Conservation (phyloP, 2,888 invertebrate genomes). For the Sinhomidia bicolor region DNA sequence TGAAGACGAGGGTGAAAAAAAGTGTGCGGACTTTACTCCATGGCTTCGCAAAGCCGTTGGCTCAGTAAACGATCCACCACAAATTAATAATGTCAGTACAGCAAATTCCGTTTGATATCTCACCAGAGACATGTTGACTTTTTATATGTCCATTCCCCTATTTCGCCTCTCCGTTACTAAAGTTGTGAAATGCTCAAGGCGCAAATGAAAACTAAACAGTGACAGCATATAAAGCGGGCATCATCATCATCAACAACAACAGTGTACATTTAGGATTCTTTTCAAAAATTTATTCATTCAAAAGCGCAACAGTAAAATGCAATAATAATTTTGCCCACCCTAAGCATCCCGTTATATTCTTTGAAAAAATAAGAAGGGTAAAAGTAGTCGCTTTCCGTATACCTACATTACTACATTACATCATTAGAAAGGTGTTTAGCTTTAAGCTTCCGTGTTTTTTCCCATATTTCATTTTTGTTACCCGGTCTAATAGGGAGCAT, state of each 20-base stretch:
- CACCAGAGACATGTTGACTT: slow-evolving; percentile 8
- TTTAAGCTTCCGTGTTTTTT: slow-evolving; percentile 62
- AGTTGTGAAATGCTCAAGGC: slow-evolving; percentile 40
- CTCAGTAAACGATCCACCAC: background rate
- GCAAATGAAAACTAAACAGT: slow-evolving; percentile 14
- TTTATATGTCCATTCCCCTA: background rate
- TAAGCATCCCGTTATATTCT: slow-evolving; percentile 16
- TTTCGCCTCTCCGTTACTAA: background rate
- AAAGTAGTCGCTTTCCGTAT: background rate
- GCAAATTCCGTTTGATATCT: background rate
- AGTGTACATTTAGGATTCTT: background rate
- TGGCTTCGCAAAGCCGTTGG: background rate
- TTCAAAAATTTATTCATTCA: background rate
- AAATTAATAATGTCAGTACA: background rate
- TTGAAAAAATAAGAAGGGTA: slow-evolving; percentile 2
- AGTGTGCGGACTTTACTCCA: too few species aligned
- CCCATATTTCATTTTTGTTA: slow-evolving; percentile 29
- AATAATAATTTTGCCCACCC: slow-evolving; percentile 2
- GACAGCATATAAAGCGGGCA: background rate
- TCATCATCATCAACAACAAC: background rate
- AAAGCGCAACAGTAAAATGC: background rate
- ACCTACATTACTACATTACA: background rate
- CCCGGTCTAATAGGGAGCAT: background rate
- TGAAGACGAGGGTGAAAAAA: background rate
- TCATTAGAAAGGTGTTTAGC: slow-evolving; percentile 65